These are phyloP conservation scores for Dione vanillae DNA, from an alignment of 2,888 invertebrate species.

Conservation along the genomic window DNA sequence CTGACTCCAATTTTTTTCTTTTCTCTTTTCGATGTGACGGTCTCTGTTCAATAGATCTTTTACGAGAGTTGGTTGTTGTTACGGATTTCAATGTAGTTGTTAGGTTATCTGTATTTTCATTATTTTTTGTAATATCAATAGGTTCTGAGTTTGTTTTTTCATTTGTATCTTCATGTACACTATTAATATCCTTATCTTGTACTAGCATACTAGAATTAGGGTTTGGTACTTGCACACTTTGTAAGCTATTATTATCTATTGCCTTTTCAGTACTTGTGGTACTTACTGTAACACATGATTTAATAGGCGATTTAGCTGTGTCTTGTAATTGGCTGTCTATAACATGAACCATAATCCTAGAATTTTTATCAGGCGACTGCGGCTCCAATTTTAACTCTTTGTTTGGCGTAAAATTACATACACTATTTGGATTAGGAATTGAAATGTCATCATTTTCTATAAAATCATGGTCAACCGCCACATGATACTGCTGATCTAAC, in stretches of 20 bases:
- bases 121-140: constrained; percentile 48
- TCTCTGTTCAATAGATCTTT: constrained; percentile 72
- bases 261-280: constrained; percentile 7
- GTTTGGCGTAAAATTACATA: constrained; percentile 40
- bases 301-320: constrained; percentile 41
- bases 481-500: constrained; percentile 78
- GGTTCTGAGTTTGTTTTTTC: constrained; percentile 50
- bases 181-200: constrained; percentile 45
- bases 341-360: constrained; percentile 37
- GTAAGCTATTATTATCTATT: constrained; percentile 5
- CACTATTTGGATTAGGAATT: constrained; percentile 43
- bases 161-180: constrained; percentile 42
- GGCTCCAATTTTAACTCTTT: constrained; percentile 51
- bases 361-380: constrained; percentile 32
- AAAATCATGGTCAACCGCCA: constrained; percentile 76
- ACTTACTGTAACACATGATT: constrained; percentile 32
- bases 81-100: constrained; percentile 51
- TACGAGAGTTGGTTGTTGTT: constrained; percentile 60
- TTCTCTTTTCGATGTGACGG: constrained; percentile 79
- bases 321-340: constrained; percentile 41
- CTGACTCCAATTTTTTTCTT: constrained; percentile 70
- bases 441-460: constrained; percentile 63
- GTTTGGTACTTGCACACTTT: constrained; percentile 15
- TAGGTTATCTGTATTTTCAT: constrained; percentile 52
- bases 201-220: constrained; percentile 40